Base-by-base conservation (phyloP, 1,140 invertebrate genomes). In the Manduca sexta region DNA sequence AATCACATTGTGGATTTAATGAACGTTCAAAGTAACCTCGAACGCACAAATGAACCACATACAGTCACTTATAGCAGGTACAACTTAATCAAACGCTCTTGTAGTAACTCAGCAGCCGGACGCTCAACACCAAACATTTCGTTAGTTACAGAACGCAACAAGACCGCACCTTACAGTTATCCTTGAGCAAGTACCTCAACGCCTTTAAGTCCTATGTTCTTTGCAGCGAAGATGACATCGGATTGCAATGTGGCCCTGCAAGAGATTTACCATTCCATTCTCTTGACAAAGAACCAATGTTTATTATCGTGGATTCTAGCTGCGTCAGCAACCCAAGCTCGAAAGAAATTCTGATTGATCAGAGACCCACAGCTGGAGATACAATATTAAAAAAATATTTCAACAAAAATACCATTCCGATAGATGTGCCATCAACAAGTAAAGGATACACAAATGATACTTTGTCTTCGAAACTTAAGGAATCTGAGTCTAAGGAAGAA, bases 1-100 rank as follows among this genome's bases (percentile, higher is more conserved):
- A 26, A 63, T 17, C 72, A 81, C 53, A 72, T 83, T 42, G 53
- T 53, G 42, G 55, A 68, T 38, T 56, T 83, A 29, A 51, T 72
- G 12, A 60, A 52, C 46, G 55, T 63, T 40, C 74, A 77, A 29
- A 61, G 60, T 53, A 55, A 15, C 34, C 45, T 78, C 17, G 50
- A 50, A 12, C 40, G 40, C 26, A 59, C 72, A 50, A 64, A 60
- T 13, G 66, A 67, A 40, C 45, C 55, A 13, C 59, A 63, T 5
- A 53, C 64, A 39, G 42, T 61, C 33, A 46, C 68, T 0, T 67
- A 51, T 35, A 64, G 55, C 51, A 69, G 60, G 58, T 69, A 65
- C 41, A 64, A 60, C 44, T 43, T 64, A 44, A 49, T 60, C 26
- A 56, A 62, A 37, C 45, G 43, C 14, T 29, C 39, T 13, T 49